Base-by-base conservation (phyloP, 2,888 invertebrate genomes). In the Ectropis crepuscularia region DNA sequence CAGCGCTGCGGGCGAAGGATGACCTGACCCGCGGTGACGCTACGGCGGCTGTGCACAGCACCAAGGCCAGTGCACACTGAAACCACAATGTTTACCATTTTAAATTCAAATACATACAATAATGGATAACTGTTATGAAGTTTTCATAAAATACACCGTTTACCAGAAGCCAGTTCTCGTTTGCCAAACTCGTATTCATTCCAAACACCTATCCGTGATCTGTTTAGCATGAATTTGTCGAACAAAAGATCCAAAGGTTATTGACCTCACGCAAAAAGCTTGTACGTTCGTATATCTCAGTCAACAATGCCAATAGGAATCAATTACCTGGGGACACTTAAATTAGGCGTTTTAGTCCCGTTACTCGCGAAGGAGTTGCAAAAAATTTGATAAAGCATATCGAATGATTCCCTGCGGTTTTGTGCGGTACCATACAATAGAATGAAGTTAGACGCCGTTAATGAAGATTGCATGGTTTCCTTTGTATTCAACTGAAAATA, bases 241-340 rank as follows among this genome's bases (percentile, higher is more conserved):
- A 86, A 86, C 82, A 86, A 86, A 86, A 80, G 77, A 72, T 77
- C 72, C 60, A 54, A 68, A 84, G 90, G 87, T 74, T 84, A 76
- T 81, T 82, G 89, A 90, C 85, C 90, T 78, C 74, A 68, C 72
- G 80, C 76, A 83, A 84, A 86, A 82, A 80, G 80, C 75, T 79
- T 80, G 74, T 79, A 78, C 78, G 75, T 78, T 57, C 51, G 53
- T 63, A 78, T 73, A 77, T 80, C 75, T 75, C 74, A 72, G 73
- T 67, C 65, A 78, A 87, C 83, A 89, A 84, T 83, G 76, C 74
- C 74, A 83, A 81, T 83, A 83, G 81, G 79, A 81, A 80, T 81
- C 81, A 84, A 86, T 86, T 86, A 85, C 78, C 75, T 72, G 76
- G 76, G 74, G 82, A 85, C 83, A 84, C 76, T 82, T 71, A 80